Percentiles rank a stretch among this genome's conserved stretches.
These are phyloP conservation scores for Pelvicachromis taeniatus DNA, from an alignment of 2,113 vertebrate genomes.

Conservation along the genomic window DNA sequence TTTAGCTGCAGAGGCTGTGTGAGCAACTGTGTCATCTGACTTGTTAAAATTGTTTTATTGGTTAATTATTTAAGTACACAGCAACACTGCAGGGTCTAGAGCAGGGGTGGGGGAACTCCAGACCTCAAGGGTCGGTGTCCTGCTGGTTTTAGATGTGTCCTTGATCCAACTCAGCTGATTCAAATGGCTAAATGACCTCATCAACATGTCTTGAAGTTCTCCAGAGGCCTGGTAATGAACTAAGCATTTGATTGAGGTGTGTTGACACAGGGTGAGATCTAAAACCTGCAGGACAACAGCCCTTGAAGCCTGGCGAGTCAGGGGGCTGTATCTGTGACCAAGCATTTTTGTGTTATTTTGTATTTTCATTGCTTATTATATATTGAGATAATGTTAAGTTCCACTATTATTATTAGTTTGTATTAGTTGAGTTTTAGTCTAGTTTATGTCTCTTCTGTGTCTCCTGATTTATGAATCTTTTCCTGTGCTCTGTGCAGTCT, in stretches of 20 bases:
- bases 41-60: not conserved
- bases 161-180: not conserved
- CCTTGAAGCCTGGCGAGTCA: not conserved
- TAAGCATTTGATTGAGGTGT: not conserved
- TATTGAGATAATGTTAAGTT: too few species aligned
- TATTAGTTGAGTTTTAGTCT: too few species aligned
- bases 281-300: too few species aligned
- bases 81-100: not conserved
- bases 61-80: not conserved
- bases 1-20: not conserved
- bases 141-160: not conserved
- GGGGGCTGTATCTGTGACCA: not conserved
- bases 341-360: not conserved
- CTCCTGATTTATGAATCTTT: not conserved
- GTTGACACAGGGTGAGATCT: not conserved
- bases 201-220: not conserved
- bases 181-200: accelerated
- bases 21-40: not conserved
- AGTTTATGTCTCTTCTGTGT: too few species aligned
- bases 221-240: not conserved
- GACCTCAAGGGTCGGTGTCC: not conserved
- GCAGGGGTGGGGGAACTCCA: not conserved
- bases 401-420: too few species aligned
- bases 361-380: too few species aligned
- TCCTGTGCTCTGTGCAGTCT: not conserved